Evolutionary conservation across 2,113 vertebrate genomes (phyloP), one percentile per base, ranked within the genome.

Genomic region (Ranitomeya variabilis): DNA sequence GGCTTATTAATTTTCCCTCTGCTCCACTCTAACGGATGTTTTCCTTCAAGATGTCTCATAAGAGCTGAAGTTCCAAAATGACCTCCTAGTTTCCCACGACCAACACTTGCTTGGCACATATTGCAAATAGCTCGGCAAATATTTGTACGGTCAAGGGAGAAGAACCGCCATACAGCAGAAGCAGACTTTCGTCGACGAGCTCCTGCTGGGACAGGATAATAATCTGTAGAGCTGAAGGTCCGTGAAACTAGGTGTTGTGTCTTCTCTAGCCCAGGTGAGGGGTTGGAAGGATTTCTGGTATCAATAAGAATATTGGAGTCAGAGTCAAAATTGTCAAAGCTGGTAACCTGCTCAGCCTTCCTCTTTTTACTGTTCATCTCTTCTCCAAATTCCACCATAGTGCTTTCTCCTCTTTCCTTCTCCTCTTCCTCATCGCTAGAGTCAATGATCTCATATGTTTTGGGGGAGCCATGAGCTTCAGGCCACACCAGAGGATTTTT

Each of bases 11-110:
- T 2, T 15, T 37, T 54, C 8, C 14, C n/a, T 18, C 88, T 67
- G 0, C 37, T 85, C 80, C 81, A 87, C 55, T 90, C 67, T 11
- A 85, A 15, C 6, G 89, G 67, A 0, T 89, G 89, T 59, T 91
- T 89, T 1, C 76, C 87, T 11, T 77, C 88, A 81, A 92, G 81
- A 67, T 88, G 89, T 18, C 6, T 2, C 67, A 81, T 8, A 0
- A 90, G 86, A 54, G 52, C 67, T 0, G 78, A 76, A 8, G 86
- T 87, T 0, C 31, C 67, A 14, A 78, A 64, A 13, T 26, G 66
- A 4, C 83, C 83, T 7, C 85, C 78, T 1, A 60, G 18, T 51
- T 57, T 89, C 15, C 80, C 57, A 2, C 31, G 80, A 7, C 57
- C 90, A n/a, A 90, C 6, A 8, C 69, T 84, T 12, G 31, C 0